phyloP scores from a whole-genome alignment of 2,797 vertebrate species.

The Anguilla anguilla region DNA sequence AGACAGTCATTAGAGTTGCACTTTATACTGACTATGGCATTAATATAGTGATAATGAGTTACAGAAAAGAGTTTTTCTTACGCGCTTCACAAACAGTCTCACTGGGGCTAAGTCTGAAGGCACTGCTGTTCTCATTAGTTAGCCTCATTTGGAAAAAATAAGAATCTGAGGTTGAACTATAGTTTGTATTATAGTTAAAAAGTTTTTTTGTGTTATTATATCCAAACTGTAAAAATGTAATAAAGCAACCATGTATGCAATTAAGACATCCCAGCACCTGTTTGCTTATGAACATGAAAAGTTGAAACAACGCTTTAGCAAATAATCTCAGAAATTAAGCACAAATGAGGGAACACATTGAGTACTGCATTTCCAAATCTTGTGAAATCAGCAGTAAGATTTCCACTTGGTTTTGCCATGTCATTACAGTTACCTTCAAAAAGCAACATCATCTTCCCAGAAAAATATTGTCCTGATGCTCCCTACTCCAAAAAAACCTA shows the following conservation, averaged over 20 bases:
- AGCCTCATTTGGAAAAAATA: neutral
- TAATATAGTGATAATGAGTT: neutral
- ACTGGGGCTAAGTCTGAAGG: neutral
- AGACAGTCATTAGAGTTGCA: neutral
- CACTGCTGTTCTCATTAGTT: neutral
- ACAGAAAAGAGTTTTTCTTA: neutral
- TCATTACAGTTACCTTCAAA: neutral
- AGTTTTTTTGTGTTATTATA: neutral
- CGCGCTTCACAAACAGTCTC: neutral
- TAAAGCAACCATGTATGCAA: neutral
- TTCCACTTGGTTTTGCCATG: neutral
- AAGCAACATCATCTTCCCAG: neutral
- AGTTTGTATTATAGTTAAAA: neutral
- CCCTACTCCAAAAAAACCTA: neutral
- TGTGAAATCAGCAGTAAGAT: neutral
- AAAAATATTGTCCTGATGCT: neutral
- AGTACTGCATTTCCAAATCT: neutral
- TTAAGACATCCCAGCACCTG: neutral
- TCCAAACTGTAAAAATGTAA: neutral
- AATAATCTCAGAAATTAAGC: neutral
- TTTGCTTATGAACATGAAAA: neutral
- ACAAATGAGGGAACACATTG: neutral
- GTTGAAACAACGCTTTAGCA: neutral
- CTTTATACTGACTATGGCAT: neutral
- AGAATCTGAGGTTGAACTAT: neutral